These are phyloP conservation scores for Drosophila ercepeae DNA, from an alignment of 1,140 invertebrate species.

Conservation along the genomic window DNA sequence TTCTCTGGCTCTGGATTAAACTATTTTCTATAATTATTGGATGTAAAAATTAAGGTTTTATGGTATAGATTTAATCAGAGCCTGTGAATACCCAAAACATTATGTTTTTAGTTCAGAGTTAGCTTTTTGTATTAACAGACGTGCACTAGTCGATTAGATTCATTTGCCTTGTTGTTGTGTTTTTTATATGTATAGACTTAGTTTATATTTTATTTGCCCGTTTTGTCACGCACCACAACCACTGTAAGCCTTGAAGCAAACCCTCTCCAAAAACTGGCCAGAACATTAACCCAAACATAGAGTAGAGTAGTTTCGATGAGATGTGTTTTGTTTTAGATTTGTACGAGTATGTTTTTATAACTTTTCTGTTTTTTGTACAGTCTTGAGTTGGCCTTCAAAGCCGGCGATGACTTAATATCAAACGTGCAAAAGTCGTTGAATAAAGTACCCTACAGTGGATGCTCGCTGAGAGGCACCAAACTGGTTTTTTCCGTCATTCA, in stretches of 20 bases:
- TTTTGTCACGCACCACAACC: constrained; percentile 69
- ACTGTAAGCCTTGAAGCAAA: constrained; percentile 50
- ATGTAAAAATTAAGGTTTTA: not conserved
- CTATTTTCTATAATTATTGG: no score
- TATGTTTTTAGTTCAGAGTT: constrained; percentile 23
- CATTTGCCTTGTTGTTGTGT: not conserved
- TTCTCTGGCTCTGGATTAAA: constrained; percentile 3
- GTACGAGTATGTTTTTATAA: constrained; percentile 5
- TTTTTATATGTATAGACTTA: constrained; percentile 51
- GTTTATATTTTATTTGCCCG: constrained; percentile 18
- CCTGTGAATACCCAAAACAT: not conserved
- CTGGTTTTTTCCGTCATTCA: constrained; percentile 24
- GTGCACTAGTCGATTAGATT: constrained; percentile 64
- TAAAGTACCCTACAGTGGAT: constrained; percentile 40
- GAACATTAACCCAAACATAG: constrained; percentile 29
- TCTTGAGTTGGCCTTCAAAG: constrained; percentile 7
- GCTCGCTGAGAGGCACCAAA: constrained; percentile 33
- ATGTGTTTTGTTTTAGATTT: constrained; percentile 13
- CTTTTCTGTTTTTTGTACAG: constrained; percentile 19
- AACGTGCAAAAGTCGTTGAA: constrained; percentile 31
- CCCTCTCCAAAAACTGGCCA: constrained; percentile 28
- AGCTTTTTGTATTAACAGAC: constrained; percentile 57
- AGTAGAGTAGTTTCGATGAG: constrained; percentile 26
- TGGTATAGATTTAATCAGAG: not conserved
- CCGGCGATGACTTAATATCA: constrained; percentile 39